Evolutionary conservation across 2,113 vertebrate species (phyloP).

Genomic region (Menura novaehollandiae): DNA sequence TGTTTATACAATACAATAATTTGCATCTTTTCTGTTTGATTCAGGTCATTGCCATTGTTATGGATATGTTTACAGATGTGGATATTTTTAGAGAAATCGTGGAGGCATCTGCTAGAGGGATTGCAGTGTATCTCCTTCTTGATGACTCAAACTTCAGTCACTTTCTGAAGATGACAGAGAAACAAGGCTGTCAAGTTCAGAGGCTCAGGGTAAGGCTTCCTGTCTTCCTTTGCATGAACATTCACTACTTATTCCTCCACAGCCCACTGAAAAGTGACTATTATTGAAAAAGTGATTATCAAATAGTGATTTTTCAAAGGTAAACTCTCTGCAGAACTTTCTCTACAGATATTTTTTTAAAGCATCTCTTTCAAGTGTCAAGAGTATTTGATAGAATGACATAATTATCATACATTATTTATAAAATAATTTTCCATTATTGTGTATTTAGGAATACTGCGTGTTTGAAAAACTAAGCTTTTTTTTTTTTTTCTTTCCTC

Average conservation of each 20-base stretch:
- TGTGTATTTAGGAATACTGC: background rate
- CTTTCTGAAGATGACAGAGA: conserved; percentile 90
- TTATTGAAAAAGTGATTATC: background rate
- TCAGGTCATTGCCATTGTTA: conserved; percentile 92
- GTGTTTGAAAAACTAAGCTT: background rate
- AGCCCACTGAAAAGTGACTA: background rate
- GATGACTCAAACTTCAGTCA: conserved; percentile 84
- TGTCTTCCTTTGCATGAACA: background rate
- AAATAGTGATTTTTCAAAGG: background rate
- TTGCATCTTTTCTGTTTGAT: conserved; percentile 26
- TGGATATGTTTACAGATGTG: conserved; percentile 94
- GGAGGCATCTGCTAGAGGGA: conserved; percentile 85
- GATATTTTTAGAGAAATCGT: conserved; percentile 94
- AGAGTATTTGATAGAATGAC: background rate
- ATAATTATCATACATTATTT: background rate
- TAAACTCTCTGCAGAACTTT: background rate
- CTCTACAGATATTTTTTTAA: background rate
- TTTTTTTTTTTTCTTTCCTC: background rate
- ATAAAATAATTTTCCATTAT: background rate
- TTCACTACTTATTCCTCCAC: background rate
- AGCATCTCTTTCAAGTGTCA: background rate
- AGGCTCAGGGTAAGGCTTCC: conserved; percentile 86
- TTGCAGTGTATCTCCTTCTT: conserved; percentile 89
- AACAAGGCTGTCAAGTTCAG: conserved; percentile 87
- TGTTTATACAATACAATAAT: background rate